These are phyloP conservation scores for Spialia ferax DNA, from an alignment of 2,888 invertebrate genomes.

Conservation along the genomic window DNA sequence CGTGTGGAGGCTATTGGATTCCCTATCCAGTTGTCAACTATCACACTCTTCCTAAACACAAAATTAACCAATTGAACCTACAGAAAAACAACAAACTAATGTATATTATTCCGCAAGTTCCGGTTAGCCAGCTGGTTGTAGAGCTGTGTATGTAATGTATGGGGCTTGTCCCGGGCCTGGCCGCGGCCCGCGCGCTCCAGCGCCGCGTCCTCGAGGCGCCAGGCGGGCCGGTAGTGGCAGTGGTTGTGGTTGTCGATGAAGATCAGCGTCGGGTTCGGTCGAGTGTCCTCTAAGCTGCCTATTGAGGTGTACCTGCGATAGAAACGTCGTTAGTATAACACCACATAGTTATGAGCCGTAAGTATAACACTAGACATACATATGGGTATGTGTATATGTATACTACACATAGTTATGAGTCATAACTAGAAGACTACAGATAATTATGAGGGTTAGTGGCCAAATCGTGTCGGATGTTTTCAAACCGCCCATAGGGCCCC, in stretches of 20 bases:
- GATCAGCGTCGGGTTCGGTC: slow-evolving; percentile 91
- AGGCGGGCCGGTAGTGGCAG: slow-evolving; percentile 90
- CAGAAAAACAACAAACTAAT: neutral
- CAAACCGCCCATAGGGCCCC: too few species aligned
- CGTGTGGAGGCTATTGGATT: too few species aligned
- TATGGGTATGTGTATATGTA: too few species aligned
- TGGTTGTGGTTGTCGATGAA: slow-evolving; percentile 76
- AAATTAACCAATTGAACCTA: neutral
- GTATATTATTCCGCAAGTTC: slow-evolving; percentile 6
- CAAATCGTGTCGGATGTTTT: too few species aligned
- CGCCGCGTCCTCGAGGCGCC: slow-evolving; percentile 86
- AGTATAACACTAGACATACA: too few species aligned
- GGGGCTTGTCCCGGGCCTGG: slow-evolving; percentile 48
- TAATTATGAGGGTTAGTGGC: too few species aligned
- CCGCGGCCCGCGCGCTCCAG: slow-evolving; percentile 88
- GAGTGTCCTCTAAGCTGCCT: slow-evolving; percentile 93
- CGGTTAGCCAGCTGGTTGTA: neutral
- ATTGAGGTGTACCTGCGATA: slow-evolving; percentile 93
- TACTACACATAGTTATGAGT: too few species aligned
- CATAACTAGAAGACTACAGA: too few species aligned
- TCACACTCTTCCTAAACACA: too few species aligned
- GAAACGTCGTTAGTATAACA: neutral
- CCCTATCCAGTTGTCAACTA: too few species aligned
- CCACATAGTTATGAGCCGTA: too few species aligned
- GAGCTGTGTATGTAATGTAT: neutral